phyloP scores from a whole-genome alignment of 2,888 invertebrate species.

The Tineola bisselliella region DNA sequence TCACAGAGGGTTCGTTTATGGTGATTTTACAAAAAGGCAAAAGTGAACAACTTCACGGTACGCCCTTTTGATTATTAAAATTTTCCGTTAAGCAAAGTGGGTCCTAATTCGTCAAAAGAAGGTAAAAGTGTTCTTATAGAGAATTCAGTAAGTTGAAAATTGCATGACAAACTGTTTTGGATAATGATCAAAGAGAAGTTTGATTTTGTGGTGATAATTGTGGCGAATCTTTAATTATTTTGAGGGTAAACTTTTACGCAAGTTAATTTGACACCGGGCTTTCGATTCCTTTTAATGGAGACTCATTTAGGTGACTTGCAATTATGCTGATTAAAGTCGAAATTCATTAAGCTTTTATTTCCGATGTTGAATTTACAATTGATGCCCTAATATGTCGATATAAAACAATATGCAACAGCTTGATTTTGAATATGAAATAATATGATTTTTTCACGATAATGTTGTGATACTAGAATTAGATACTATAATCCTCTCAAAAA shows the following conservation, averaged over 20 bases:
- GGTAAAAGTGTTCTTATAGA: slow-evolving; percentile 30
- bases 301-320: slow-evolving; percentile 61
- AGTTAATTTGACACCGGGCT: slow-evolving; percentile 60
- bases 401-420: too few relatives aligned
- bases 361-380: not conserved
- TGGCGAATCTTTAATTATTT: slow-evolving; percentile 68
- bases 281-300: slow-evolving; percentile 61
- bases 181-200: slow-evolving; percentile 62
- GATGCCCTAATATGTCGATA: not conserved
- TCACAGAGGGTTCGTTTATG: slow-evolving; percentile 48
- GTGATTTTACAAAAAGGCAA: slow-evolving; percentile 58
- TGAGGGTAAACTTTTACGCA: slow-evolving; percentile 63
- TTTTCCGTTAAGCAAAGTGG: slow-evolving; percentile 41
- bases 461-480: too few relatives aligned
- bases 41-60: slow-evolving; percentile 51
- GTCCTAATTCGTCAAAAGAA: slow-evolving; percentile 25
- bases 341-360: slow-evolving; percentile 42
- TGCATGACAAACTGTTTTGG: slow-evolving; percentile 26
- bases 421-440: too few relatives aligned
- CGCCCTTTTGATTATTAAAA: slow-evolving; percentile 58
- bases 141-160: slow-evolving; percentile 31
- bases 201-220: slow-evolving; percentile 67
- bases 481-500: not conserved
- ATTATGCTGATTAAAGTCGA: slow-evolving; percentile 49
- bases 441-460: too few relatives aligned